A percentile compares a stretch with the other conserved stretches of the same genome.
Evolutionary conservation across 2,888 invertebrate genomes (phyloP).

Genomic region (Acleris holmiana): DNA sequence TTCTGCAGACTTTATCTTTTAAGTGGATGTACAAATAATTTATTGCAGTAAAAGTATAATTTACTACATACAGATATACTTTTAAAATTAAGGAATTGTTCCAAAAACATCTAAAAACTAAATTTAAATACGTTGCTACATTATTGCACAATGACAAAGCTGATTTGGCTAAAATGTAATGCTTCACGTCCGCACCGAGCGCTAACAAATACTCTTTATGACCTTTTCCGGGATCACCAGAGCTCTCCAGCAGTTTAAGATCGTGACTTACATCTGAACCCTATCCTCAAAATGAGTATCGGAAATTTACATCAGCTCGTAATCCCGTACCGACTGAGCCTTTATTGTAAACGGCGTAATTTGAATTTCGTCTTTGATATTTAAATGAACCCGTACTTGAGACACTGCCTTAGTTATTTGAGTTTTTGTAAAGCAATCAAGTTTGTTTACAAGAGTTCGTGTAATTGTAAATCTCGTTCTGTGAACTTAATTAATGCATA

Average conservation of each 20-base stretch:
- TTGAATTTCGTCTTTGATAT: slow-evolving; percentile 85
- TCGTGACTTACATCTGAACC: slow-evolving; percentile 74
- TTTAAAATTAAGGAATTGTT: no score
- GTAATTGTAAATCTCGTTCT: slow-evolving; percentile 82
- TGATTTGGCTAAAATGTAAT: slow-evolving; percentile 20
- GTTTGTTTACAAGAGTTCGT: slow-evolving; percentile 81
- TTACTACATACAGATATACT: no score
- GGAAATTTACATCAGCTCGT: slow-evolving; percentile 83
- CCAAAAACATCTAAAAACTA: not conserved
- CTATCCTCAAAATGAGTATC: slow-evolving; percentile 82
- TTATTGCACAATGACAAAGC: not conserved
- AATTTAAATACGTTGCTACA: not conserved
- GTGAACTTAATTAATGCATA: slow-evolving; percentile 80
- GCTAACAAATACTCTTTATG: slow-evolving; percentile 35
- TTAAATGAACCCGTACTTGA: slow-evolving; percentile 83
- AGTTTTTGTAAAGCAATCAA: slow-evolving; percentile 85
- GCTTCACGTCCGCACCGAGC: slow-evolving; percentile 11
- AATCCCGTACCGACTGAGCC: slow-evolving; percentile 80
- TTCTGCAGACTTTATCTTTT: no score
- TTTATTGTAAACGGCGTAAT: slow-evolving; percentile 84
- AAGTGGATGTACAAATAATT: no score
- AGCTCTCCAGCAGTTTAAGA: slow-evolving; percentile 47
- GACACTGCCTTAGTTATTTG: slow-evolving; percentile 84
- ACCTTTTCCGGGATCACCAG: slow-evolving; percentile 35
- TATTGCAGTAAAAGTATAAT: not conserved